Evolutionary conservation across 1,140 invertebrate species (phyloP).

Genomic region (Drosophila funebris): DNA sequence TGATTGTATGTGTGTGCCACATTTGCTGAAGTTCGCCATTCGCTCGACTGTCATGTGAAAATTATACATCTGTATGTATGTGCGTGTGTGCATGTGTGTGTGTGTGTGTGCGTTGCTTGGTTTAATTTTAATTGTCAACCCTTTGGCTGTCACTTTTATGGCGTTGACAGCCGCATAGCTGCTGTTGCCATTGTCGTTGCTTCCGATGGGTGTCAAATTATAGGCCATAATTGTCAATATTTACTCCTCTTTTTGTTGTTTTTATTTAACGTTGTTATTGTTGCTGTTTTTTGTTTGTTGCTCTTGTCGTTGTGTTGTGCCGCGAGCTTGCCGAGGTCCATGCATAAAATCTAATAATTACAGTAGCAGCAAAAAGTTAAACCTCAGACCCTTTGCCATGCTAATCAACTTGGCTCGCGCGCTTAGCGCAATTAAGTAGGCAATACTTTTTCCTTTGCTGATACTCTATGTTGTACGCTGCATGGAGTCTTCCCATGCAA

Average conservation of each 20-base stretch:
- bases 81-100: background rate
- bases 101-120: conserved; percentile 25
- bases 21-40: conserved; percentile 53
- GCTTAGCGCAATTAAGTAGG: conserved; percentile 52
- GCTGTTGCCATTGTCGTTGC: conserved; percentile 23
- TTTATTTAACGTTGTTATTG: background rate
- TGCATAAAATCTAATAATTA: conserved; percentile 80
- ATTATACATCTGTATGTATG: background rate
- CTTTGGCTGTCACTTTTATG: conserved; percentile 61
- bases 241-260: conserved; percentile 51
- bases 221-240: conserved; percentile 82
- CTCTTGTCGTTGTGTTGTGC: background rate
- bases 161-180: conserved; percentile 34
- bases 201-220: conserved; percentile 75
- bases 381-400: conserved; percentile 45
- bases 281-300: background rate
- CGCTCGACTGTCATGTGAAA: conserved; percentile 4
- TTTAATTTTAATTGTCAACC: conserved; percentile 77
- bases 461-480: conserved; percentile 4
- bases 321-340: conserved; percentile 23
- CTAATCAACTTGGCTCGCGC: conserved; percentile 63
- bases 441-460: conserved; percentile 27
- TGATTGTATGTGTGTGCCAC: background rate
- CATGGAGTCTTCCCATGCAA: background rate
- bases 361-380: conserved; percentile 41